Conservation (phyloP, 2,797 vertebrate genomes). For the Squalus acanthias region DNA sequence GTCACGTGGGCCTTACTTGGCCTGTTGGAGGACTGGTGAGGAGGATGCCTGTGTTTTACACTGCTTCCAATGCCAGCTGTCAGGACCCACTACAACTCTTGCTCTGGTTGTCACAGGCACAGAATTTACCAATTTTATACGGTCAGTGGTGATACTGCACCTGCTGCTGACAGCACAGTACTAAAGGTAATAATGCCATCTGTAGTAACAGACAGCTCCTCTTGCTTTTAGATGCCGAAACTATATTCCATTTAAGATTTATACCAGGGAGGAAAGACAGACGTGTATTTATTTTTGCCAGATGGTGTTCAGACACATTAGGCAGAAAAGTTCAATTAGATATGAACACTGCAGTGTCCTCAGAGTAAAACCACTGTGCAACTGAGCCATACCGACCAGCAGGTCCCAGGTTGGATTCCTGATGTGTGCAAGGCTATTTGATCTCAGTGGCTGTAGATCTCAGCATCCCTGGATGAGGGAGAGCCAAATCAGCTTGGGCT, state of each 20-base stretch:
- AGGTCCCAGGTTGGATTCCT: background rate
- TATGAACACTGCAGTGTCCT: background rate
- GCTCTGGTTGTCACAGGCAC: background rate
- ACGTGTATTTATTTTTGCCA: background rate
- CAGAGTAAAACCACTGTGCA: background rate
- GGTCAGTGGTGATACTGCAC: background rate
- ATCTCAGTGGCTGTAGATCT: background rate
- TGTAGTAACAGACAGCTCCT: background rate
- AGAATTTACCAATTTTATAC: background rate
- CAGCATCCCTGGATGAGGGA: background rate
- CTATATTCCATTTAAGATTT: background rate
- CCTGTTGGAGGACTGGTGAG: background rate
- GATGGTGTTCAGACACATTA: background rate
- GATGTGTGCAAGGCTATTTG: background rate
- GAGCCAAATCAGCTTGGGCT: background rate
- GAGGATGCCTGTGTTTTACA: too few species aligned
- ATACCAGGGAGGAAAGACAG: background rate
- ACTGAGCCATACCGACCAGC: background rate
- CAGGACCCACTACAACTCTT: background rate
- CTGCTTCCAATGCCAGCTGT: background rate
- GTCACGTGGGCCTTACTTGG: background rate
- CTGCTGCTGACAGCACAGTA: background rate
- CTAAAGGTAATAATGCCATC: background rate
- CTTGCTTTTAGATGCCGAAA: background rate
- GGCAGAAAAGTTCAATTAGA: background rate